Evolutionary conservation across 2,888 invertebrate species (phyloP).

Genomic region (Melanostoma mellinum): DNA sequence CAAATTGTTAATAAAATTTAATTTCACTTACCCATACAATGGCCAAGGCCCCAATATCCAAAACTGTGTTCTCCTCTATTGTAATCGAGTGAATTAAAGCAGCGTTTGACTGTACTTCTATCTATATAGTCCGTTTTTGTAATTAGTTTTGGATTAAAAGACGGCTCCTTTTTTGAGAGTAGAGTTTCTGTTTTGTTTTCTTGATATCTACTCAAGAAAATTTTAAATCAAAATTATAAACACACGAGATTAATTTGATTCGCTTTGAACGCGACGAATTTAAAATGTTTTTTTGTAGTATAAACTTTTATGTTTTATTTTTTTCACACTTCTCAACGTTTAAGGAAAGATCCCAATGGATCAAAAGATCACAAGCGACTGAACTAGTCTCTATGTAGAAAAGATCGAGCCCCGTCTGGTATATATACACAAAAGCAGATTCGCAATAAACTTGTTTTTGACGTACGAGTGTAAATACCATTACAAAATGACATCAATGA

Average conservation of each 20-base stretch:
- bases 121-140: conserved; percentile 13
- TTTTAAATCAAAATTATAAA: conserved; percentile 7
- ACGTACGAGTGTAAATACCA: conserved; percentile 44
- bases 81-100: conserved; percentile 38
- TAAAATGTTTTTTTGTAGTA: conserved; percentile 15
- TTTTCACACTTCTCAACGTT: not conserved
- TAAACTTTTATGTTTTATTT: conserved; percentile 3
- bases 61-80: conserved; percentile 76
- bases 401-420: conserved; percentile 52
- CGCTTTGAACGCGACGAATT: conserved; percentile 57
- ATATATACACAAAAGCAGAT: conserved; percentile 65
- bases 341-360: conserved; percentile 66
- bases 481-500: conserved; percentile 31
- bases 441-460: conserved; percentile 37
- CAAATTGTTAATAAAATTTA: conserved; percentile 26
- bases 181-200: conserved; percentile 29
- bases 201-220: conserved; percentile 16
- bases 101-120: conserved; percentile 29
- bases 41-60: conserved; percentile 82
- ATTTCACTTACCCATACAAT: conserved; percentile 83
- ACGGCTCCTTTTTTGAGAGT: conserved; percentile 34
- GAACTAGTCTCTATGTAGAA: conserved; percentile 61
- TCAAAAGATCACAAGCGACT: conserved; percentile 74
- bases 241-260: conserved; percentile 21
- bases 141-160: conserved; percentile 15